Base-by-base conservation (phyloP, 1,140 invertebrate species). In the Leptonema lineaticorne region DNA sequence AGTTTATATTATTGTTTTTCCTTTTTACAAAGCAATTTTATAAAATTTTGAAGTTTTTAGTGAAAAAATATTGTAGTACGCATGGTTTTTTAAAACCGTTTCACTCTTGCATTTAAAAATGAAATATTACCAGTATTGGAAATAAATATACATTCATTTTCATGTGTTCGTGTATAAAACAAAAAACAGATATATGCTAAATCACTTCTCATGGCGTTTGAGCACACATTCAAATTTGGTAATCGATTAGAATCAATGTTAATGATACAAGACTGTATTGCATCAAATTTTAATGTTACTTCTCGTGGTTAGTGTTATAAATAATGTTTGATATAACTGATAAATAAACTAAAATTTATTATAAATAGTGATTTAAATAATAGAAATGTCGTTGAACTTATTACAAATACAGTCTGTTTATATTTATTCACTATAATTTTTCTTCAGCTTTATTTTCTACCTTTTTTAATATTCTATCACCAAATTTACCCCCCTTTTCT, bases 381-480 rank as follows among this genome's bases (percentile, higher is more conserved):
- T 28, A 11, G 18, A 37, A 29, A 33, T 59, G 50, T 11, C 18
- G 27, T 53, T 37, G 30, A 33, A 29, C 57, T 59, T n/a, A 8
- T 18, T 20, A 22, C 22, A 6, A 16, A 9, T 3, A 9, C 22
- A 20, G 18, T 11, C 18, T 53, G 22, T 30, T 59, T 59, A 60
- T 24, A 66, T 66, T 28, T 37, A 53, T 70, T 26, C 4, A 63
- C 66, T 67, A 70, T 67, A 46, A 70, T 60, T 63, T 62, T 16
- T 71, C 56, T 11, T 66, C 67, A 60, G 65, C 8, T 37, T 45
- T 64, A 24, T 20, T 24, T 27, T 70, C 69, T 8, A 22, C 63
- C 46, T 72, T 70, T 56, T 73, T 73, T 4, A 29, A 33, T 22
- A 73, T 68, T 48, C 70, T 73, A 20, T 73, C 71, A 26, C 71